A percentile compares a stretch with the other conserved stretches of the same genome.
Evolutionary conservation across 37 sponge, comb jelly and placozoan species (phyloP).

Genomic region (Eunapius fragilis): DNA sequence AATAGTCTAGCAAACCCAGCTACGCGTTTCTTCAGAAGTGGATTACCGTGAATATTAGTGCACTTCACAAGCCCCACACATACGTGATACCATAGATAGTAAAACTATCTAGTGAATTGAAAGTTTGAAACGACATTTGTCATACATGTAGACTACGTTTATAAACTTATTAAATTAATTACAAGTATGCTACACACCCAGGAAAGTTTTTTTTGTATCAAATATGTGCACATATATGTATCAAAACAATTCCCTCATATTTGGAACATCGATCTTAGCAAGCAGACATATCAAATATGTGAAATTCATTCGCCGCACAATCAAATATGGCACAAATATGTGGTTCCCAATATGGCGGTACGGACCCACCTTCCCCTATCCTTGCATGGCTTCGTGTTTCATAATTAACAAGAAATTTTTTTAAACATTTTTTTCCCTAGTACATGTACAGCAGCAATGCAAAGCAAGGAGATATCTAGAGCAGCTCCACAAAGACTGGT

Average conservation of each 20-base stretch:
- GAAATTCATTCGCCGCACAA: background rate
- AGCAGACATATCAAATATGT: background rate
- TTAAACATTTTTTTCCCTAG: background rate
- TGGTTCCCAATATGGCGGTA: background rate
- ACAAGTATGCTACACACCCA: background rate
- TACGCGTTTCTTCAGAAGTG: too few relatives aligned
- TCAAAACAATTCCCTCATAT: background rate
- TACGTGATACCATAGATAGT: too few relatives aligned
- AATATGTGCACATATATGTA: background rate
- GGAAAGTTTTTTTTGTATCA: background rate
- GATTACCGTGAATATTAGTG: too few relatives aligned
- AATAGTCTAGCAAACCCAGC: too few relatives aligned
- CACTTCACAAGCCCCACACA: too few relatives aligned
- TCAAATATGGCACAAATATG: background rate
- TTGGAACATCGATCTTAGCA: background rate
- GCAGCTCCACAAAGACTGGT: background rate
- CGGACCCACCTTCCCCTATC: background rate
- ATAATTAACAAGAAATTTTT: background rate
- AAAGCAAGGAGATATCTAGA: background rate
- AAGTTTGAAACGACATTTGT: too few relatives aligned
- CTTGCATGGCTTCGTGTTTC: background rate
- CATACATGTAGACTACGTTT: too few relatives aligned
- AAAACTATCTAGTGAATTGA: too few relatives aligned
- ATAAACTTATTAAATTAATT: too few relatives aligned
- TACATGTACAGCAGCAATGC: background rate